phyloP scores from a whole-genome alignment of 2,888 invertebrate species.

The Caenorhabditis wallacei region DNA sequence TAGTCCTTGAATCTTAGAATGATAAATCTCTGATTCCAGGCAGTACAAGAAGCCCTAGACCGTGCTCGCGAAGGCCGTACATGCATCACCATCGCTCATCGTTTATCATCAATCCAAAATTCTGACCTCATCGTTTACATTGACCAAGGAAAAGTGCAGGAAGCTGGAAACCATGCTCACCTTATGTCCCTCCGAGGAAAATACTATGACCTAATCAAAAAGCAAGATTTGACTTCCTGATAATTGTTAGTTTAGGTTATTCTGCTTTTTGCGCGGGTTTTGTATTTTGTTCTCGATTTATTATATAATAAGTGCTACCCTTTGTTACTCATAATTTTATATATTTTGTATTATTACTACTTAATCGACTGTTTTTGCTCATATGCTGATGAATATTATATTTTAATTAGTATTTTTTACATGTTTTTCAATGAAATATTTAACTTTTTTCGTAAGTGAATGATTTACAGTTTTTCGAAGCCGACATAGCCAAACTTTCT shows the following conservation, averaged over 20 bases:
- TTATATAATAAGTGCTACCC: neutral
- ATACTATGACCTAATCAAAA: slow-evolving; percentile 73
- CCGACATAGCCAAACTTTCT: too few relatives aligned
- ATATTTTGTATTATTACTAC: neutral
- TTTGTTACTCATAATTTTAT: neutral
- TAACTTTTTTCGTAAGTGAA: too few relatives aligned
- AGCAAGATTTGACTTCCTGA: slow-evolving; percentile 71
- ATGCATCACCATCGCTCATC: slow-evolving; percentile 80
- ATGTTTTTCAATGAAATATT: too few relatives aligned
- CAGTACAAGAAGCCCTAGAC: slow-evolving; percentile 80
- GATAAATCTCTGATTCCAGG: slow-evolving; percentile 57
- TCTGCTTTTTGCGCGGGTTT: slow-evolving; percentile 38
- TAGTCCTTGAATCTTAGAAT: too few relatives aligned
- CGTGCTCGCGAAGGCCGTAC: slow-evolving; percentile 78
- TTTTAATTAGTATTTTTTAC: too few relatives aligned
- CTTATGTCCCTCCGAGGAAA: slow-evolving; percentile 72
- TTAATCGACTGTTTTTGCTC: too few relatives aligned
- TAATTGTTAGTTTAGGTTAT: neutral
- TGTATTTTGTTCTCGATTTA: slow-evolving; percentile 22
- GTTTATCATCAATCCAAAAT: slow-evolving; percentile 80
- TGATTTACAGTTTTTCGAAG: too few relatives aligned
- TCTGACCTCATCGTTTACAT: slow-evolving; percentile 79
- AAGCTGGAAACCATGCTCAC: slow-evolving; percentile 76
- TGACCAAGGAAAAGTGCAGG: slow-evolving; percentile 72
- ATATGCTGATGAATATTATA: too few relatives aligned